phyloP scores from a whole-genome alignment of 2,888 invertebrate genomes.

The Phaedon cochleariae region DNA sequence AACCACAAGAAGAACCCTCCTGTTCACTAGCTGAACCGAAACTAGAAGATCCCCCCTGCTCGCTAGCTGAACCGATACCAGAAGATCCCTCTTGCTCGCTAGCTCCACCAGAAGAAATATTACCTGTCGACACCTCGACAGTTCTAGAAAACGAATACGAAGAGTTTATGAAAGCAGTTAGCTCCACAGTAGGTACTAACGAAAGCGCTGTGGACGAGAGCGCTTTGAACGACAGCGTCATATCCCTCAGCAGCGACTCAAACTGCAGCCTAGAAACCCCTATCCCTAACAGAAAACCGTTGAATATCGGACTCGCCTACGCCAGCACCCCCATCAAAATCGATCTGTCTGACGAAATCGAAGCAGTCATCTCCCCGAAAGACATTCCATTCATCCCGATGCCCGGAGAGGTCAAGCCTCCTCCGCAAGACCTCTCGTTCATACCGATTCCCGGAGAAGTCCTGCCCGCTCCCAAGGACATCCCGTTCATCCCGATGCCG shows the following conservation, averaged over 20 bases:
- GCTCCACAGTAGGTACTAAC: slow-evolving; percentile 28
- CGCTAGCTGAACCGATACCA: not conserved
- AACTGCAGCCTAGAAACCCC: slow-evolving; percentile 8
- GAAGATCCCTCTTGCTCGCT: slow-evolving; percentile 19
- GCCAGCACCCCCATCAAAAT: not conserved
- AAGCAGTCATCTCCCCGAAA: slow-evolving; percentile 23
- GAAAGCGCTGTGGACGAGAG: not conserved
- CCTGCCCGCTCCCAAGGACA: slow-evolving; percentile 28
- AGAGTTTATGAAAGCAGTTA: slow-evolving; percentile 68
- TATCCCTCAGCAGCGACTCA: slow-evolving; percentile 15
- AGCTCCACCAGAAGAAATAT: not conserved
- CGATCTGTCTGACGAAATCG: not conserved
- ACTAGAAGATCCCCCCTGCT: slow-evolving; percentile 23
- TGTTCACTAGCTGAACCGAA: not conserved
- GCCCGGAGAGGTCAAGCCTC: slow-evolving; percentile 25
- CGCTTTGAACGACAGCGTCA: slow-evolving; percentile 7
- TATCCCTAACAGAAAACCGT: not conserved
- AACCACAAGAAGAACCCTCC: not conserved
- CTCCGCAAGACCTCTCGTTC: slow-evolving; percentile 37
- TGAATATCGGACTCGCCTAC: not conserved
- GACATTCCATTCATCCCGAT: slow-evolving; percentile 42
- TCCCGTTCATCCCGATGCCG: slow-evolving; percentile 35
- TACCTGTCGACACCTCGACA: slow-evolving; percentile 27
- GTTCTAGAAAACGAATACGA: slow-evolving; percentile 64
- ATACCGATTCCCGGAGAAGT: slow-evolving; percentile 36